These are phyloP conservation scores for Xanthorhoe designata DNA, from an alignment of 2,888 invertebrate species.

Conservation along the genomic window DNA sequence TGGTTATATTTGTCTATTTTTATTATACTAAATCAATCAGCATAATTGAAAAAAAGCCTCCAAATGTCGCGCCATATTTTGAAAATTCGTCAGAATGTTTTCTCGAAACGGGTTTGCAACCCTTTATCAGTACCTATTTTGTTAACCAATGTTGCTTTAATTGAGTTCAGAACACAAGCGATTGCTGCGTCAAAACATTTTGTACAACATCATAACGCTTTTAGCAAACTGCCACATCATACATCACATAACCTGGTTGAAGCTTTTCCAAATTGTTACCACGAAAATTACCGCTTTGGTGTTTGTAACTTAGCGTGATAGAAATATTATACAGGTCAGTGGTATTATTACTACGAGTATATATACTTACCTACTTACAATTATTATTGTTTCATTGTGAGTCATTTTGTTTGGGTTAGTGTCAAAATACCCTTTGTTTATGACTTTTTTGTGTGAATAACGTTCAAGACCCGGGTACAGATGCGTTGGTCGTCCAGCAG, in stretches of 20 bases:
- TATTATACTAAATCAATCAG: no score
- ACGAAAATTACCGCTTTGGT: background rate
- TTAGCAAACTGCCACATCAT: background rate
- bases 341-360: no score
- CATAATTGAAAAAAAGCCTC: background rate
- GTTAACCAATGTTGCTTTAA: constrained; percentile 18
- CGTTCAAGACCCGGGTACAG: no score
- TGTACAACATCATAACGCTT: constrained; percentile 15
- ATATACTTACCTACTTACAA: no score
- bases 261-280: background rate
- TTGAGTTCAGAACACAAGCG: constrained; percentile 28
- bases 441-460: no score
- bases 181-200: constrained; percentile 31
- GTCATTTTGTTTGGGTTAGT: no score
- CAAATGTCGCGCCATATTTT: background rate
- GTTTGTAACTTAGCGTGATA: no score
- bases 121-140: constrained; percentile 5
- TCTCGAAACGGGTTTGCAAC: background rate
- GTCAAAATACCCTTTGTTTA: no score
- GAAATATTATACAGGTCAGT: no score
- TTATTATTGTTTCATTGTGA: no score
- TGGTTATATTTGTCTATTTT: no score
- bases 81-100: background rate
- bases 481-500: no score
- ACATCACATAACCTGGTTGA: background rate